phyloP scores from a whole-genome alignment of 2,113 vertebrate species.

The Meriones unguiculatus region DNA sequence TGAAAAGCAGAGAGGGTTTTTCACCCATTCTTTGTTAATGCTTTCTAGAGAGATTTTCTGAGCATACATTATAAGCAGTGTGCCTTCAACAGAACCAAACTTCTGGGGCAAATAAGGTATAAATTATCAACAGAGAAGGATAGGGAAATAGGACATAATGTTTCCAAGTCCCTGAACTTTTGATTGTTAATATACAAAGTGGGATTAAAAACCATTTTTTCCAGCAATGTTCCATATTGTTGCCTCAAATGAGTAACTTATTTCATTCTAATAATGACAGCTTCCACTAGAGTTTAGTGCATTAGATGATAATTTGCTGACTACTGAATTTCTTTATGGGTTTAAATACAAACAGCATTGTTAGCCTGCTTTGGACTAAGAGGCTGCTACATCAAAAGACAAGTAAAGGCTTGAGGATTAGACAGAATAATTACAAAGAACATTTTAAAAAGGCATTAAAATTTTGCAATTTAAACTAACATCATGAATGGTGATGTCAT shows the following conservation, averaged over 20 bases:
- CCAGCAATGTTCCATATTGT: neutral
- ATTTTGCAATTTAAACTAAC: neutral
- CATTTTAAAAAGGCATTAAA: neutral
- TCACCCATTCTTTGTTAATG: slow-evolving; percentile 16
- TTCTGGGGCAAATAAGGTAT: neutral
- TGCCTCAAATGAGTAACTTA: neutral
- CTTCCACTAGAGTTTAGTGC: slow-evolving; percentile 22
- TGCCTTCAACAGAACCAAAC: neutral
- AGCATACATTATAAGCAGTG: neutral
- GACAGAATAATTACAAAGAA: neutral
- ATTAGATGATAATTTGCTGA: neutral
- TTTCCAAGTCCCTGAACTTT: neutral
- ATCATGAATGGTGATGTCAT: neutral
- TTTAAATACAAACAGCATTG: slow-evolving; percentile 20
- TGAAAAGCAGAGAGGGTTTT: neutral
- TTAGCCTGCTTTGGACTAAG: neutral
- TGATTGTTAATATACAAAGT: neutral
- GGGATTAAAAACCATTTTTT: neutral
- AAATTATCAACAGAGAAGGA: neutral
- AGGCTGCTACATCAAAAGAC: neutral
- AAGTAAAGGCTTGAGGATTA: neutral
- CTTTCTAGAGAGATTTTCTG: slow-evolving; percentile 4
- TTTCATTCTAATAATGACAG: neutral
- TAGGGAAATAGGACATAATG: neutral
- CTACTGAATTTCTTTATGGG: neutral